phyloP scores from a whole-genome alignment of 2,888 invertebrate genomes.

The Ophonus ardosiacus region DNA sequence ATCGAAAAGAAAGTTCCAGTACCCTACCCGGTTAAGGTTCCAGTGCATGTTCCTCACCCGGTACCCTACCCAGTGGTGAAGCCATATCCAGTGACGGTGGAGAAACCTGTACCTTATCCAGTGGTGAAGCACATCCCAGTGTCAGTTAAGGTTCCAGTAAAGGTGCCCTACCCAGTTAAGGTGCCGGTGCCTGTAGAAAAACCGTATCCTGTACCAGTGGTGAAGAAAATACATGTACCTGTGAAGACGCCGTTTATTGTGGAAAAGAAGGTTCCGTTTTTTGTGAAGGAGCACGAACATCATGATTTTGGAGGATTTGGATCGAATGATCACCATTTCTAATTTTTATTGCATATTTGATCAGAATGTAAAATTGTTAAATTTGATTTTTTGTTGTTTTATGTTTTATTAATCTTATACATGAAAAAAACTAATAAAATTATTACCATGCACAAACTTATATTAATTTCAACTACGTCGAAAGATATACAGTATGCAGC shows the following conservation, averaged over 20 bases:
- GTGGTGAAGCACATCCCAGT: constrained; percentile 67
- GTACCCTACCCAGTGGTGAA: constrained; percentile 69
- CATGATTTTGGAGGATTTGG: constrained; percentile 42
- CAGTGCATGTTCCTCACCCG: constrained; percentile 69
- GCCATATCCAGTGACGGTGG: constrained; percentile 73
- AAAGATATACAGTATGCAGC: no score
- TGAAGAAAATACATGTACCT: constrained; percentile 39
- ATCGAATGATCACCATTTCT: not conserved
- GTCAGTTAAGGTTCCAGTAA: constrained; percentile 69
- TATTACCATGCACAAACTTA: not conserved
- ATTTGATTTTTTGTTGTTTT: not conserved
- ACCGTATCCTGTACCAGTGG: constrained; percentile 51
- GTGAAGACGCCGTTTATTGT: constrained; percentile 39
- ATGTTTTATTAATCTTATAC: not conserved
- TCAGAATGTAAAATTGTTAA: not conserved
- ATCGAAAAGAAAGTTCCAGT: constrained; percentile 56
- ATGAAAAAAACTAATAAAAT: not conserved
- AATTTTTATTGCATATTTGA: not conserved
- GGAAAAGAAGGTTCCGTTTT: constrained; percentile 71
- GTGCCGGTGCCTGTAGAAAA: constrained; percentile 37
- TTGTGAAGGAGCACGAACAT: constrained; percentile 68
- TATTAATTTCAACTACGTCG: no score
- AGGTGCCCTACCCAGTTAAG: constrained; percentile 58
- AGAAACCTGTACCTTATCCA: constrained; percentile 74
- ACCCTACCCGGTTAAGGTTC: constrained; percentile 67